Base-by-base conservation (phyloP, 1,140 invertebrate genomes). In the Homarus americanus region DNA sequence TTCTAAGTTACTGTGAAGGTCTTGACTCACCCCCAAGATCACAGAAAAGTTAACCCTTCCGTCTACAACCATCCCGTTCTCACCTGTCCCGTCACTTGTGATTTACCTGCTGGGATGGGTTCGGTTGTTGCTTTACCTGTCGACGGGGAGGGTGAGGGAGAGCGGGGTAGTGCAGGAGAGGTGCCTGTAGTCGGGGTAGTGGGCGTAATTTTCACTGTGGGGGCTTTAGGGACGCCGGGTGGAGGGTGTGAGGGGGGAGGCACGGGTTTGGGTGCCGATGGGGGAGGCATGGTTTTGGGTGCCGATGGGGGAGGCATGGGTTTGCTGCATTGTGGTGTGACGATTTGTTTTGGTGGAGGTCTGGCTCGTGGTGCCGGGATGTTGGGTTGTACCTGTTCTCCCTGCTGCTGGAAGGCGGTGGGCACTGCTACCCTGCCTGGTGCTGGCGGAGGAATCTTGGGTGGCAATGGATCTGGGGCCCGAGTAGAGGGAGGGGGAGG, bases 41-140 rank as follows among this genome's bases (percentile, higher is more conserved):
- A n/a, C n/a, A n/a, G 32, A 66, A 24, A 36, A 3, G 36, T 20
- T 5, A 17, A 10, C 20, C 49, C 1, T 1, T 66, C 5, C 9
- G 15, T 20, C 41, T 85, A 85, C 69, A 85, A 85, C 83, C 83
- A 85, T 32, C 83, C 83, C 10, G 83, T 85, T 24, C 83, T 36
- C 9, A 85, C 83, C 40, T 85, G 83, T 1, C 83, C 83, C 4
- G 83, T 85, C 12, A 85, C 83, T 2, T 40, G 28, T 4, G 83
- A 85, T 58, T 73, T 85, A 58, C 83, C 83, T 17, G 66, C n/a
- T 12, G 83, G 40, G 40, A 75, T 85, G 38, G 69, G 40, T 1
- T 85, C 83, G 12, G 63, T 24, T 4, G 63, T 69, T 4, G 4
- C 0, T 20, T 58, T 24, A 24, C 20, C 10, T 24, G 38, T 36